phyloP scores from a whole-genome alignment of 1,140 invertebrate genomes.

The Eupristina koningsbergeri region DNA sequence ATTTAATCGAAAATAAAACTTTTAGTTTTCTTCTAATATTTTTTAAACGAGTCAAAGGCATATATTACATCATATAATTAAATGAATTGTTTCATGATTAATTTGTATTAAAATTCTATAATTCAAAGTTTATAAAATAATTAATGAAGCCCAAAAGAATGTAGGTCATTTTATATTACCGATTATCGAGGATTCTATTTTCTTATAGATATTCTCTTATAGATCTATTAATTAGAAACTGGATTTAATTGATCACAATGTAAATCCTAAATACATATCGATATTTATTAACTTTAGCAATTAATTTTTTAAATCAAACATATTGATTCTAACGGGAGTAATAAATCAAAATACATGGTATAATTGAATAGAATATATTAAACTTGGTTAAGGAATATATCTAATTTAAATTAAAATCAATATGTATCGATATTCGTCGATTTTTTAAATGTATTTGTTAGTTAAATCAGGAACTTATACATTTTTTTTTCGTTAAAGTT shows the following conservation, averaged over 20 bases:
- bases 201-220: constrained; percentile 1
- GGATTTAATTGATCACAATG: neutral
- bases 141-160: too few relatives aligned
- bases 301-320: neutral
- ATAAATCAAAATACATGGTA: too few relatives aligned
- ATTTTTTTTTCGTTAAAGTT: too few relatives aligned
- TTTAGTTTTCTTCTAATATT: neutral
- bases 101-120: neutral
- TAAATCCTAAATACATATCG: neutral
- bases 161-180: neutral
- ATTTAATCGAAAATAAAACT: neutral
- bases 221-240: neutral
- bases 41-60: neutral
- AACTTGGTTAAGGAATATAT: too few relatives aligned
- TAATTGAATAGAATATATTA: too few relatives aligned
- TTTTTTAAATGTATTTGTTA: too few relatives aligned
- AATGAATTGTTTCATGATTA: neutral
- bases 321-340: too few relatives aligned
- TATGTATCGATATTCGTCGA: too few relatives aligned
- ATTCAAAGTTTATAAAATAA: neutral
- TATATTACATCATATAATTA: neutral
- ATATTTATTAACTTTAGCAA: neutral
- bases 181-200: constrained; percentile 1
- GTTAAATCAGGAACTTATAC: too few relatives aligned
- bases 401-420: too few relatives aligned